These are phyloP conservation scores for Cyanocitta stelleri DNA, from an alignment of 2,113 vertebrate genomes.

Conservation along the genomic window DNA sequence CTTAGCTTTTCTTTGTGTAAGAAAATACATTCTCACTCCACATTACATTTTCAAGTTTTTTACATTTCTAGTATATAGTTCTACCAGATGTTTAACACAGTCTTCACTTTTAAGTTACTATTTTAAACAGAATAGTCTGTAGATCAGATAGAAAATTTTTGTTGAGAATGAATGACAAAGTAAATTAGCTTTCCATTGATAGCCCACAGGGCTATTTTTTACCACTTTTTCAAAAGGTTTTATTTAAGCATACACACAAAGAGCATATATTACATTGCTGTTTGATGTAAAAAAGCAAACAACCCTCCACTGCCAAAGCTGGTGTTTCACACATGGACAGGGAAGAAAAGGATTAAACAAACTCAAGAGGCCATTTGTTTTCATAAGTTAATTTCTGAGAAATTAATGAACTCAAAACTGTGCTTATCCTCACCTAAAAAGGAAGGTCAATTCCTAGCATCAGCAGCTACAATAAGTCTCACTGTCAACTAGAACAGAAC, in stretches of 20 bases:
- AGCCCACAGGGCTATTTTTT: neutral
- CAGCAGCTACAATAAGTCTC: neutral
- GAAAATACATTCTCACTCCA: neutral
- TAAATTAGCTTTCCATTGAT: neutral
- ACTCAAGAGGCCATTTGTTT: neutral
- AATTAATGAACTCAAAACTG: neutral
- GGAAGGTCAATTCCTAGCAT: neutral
- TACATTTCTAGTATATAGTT: neutral
- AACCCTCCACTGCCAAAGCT: neutral
- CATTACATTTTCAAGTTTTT: neutral
- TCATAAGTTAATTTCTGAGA: neutral
- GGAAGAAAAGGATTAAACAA: neutral
- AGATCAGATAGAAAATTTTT: neutral
- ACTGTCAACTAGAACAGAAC: neutral
- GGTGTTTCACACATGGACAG: neutral
- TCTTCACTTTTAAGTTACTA: neutral
- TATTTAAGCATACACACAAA: conserved; percentile 20
- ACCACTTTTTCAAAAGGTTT: neutral
- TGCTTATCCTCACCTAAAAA: neutral
- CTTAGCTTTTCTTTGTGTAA: neutral
- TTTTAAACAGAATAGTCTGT: neutral
- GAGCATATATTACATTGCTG: neutral
- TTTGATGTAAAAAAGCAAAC: neutral
- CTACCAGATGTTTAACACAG: neutral
- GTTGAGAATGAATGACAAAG: neutral